Evolutionary conservation across 2,888 invertebrate genomes (phyloP).

Genomic region (Hymenopus coronatus): DNA sequence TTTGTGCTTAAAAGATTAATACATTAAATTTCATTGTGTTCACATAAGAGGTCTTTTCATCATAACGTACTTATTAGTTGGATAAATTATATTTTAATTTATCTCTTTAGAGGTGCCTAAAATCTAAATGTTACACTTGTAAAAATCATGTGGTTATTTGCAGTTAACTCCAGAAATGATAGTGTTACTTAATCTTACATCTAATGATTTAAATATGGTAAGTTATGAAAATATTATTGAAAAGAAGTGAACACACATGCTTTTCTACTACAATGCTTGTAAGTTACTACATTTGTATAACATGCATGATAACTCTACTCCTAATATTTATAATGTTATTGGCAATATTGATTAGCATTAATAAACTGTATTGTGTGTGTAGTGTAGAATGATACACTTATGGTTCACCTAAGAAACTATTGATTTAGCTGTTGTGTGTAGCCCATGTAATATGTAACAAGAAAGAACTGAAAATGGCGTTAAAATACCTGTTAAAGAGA

Average conservation of each 20-base stretch:
- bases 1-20: background rate
- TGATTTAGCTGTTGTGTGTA: constrained; percentile 8
- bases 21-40: background rate
- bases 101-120: too few species aligned
- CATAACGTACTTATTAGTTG: too few species aligned
- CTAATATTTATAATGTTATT: constrained; percentile 25
- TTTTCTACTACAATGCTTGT: constrained; percentile 23
- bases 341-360: constrained; percentile 12
- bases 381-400: constrained; percentile 10
- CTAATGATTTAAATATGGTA: background rate
- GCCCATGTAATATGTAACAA: constrained; percentile 20
- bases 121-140: too few species aligned
- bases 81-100: too few species aligned
- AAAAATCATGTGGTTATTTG: too few species aligned
- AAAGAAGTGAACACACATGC: constrained; percentile 2
- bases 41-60: background rate
- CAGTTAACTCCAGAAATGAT: background rate
- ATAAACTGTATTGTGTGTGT: constrained; percentile 13
- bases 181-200: background rate
- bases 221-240: background rate
- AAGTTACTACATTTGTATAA: constrained; percentile 23
- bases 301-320: constrained; percentile 26
- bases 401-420: constrained; percentile 20
- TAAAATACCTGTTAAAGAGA: constrained; percentile 24
- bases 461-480: constrained; percentile 26